These are phyloP conservation scores for Merluccius polli DNA, from an alignment of 2,797 vertebrate genomes.

Conservation along the genomic window DNA sequence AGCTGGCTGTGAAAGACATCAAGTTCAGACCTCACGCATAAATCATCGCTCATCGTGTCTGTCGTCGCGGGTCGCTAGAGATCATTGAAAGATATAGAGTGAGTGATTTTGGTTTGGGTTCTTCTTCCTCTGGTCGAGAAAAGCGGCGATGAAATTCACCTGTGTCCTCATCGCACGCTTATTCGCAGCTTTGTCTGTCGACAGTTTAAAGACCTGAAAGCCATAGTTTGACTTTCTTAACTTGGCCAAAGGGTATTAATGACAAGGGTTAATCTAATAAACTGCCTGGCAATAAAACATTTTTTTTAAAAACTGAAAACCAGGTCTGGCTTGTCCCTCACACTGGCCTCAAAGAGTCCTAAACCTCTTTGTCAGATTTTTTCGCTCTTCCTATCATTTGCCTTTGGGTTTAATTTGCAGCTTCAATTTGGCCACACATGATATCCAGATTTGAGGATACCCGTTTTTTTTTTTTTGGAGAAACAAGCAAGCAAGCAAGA, in stretches of 20 bases:
- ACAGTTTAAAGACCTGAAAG: not conserved
- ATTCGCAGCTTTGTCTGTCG: too few relatives aligned
- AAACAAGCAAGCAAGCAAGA: conserved; percentile 34
- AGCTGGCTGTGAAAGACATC: conserved; percentile 61
- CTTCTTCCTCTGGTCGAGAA: conserved; percentile 7
- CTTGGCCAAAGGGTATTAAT: conserved; percentile 1
- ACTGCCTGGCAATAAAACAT: not conserved
- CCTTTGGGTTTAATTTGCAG: conserved; percentile 56
- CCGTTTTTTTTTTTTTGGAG: conserved; percentile 13
- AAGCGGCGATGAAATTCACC: not conserved
- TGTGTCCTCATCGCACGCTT: not conserved
- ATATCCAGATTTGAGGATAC: conserved; percentile 54
- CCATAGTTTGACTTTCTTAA: not conserved
- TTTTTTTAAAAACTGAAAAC: not conserved
- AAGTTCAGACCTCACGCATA: conserved; percentile 26
- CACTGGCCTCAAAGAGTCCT: conserved; percentile 18
- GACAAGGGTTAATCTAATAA: not conserved
- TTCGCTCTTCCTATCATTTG: conserved; percentile 53
- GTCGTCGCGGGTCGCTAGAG: conserved; percentile 31
- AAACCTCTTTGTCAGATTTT: conserved; percentile 40
- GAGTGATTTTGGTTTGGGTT: not conserved
- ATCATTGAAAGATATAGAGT: conserved; percentile 3
- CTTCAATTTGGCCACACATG: conserved; percentile 57
- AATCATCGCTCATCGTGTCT: conserved; percentile 45
- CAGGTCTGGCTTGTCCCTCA: not conserved